These are phyloP conservation scores for Tipula lateralis DNA, from an alignment of 2,888 invertebrate genomes.

Conservation along the genomic window DNA sequence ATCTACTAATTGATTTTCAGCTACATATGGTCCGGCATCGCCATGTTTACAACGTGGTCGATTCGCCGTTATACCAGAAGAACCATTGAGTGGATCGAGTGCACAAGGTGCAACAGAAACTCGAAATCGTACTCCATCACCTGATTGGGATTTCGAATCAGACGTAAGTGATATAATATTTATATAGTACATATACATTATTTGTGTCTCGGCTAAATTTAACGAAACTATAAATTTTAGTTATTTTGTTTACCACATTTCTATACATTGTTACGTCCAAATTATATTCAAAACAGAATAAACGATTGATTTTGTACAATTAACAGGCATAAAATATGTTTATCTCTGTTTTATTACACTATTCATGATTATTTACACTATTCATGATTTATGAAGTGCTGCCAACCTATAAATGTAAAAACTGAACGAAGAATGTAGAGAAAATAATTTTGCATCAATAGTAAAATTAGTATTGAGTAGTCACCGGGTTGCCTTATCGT, in stretches of 20 bases:
- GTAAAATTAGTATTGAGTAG: not conserved
- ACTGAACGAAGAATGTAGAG: not conserved
- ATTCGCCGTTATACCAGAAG: conserved; percentile 51
- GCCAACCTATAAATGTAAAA: not conserved
- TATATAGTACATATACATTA: not conserved
- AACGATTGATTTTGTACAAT: not conserved
- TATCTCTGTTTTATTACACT: not conserved
- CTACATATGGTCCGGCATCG: conserved; percentile 48
- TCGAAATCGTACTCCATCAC: conserved; percentile 46
- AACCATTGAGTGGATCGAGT: conserved; percentile 47
- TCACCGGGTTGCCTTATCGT: conserved; percentile 26
- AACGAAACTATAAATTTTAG: not conserved
- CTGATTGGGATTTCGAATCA: conserved; percentile 50
- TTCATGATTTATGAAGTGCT: not conserved
- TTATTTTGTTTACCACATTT: not conserved
- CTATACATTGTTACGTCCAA: not conserved
- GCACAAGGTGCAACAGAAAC: conserved; percentile 42
- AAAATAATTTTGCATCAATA: not conserved
- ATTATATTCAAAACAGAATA: not conserved
- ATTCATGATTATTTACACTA: too few species aligned
- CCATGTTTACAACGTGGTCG: conserved; percentile 48
- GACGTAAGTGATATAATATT: conserved; percentile 38
- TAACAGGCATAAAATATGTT: not conserved
- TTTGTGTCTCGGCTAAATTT: not conserved
- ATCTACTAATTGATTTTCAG: conserved; percentile 38